These are phyloP conservation scores for Glyptemys insculpta DNA, from an alignment of 2,797 vertebrate genomes.

Conservation along the genomic window DNA sequence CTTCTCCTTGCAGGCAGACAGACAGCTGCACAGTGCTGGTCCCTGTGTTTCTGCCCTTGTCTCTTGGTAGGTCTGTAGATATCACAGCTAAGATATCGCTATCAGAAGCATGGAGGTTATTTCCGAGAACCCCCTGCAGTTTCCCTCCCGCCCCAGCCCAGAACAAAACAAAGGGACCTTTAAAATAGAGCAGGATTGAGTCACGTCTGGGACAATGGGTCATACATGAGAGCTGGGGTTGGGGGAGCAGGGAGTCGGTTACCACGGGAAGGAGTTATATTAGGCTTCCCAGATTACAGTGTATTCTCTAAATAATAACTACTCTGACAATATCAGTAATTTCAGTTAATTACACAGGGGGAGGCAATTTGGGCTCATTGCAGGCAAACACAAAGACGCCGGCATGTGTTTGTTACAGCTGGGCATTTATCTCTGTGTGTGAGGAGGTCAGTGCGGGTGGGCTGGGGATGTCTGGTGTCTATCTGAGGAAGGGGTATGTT, in stretches of 20 bases:
- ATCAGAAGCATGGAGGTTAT: background rate
- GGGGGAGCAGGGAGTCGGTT: background rate
- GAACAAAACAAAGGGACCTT: background rate
- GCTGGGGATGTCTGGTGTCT: background rate
- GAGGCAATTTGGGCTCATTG: background rate
- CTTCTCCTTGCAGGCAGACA: background rate
- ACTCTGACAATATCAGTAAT: background rate
- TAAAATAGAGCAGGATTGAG: background rate
- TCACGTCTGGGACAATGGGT: background rate
- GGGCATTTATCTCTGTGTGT: background rate
- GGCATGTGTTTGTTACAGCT: background rate
- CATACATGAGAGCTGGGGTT: background rate
- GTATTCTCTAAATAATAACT: background rate
- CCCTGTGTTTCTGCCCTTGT: background rate
- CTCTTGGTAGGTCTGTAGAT: background rate
- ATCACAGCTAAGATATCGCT: background rate
- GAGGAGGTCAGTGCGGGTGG: background rate
- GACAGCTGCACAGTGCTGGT: background rate
- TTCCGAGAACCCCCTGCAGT: background rate
- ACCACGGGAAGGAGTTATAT: background rate
- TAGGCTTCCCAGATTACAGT: constrained; percentile 1
- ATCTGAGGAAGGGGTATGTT: background rate
- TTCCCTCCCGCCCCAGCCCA: background rate
- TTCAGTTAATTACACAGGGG: background rate
- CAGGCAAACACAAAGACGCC: background rate